Conservation (phyloP, 2,113 vertebrate species). For the Pangasianodon hypophthalmus region DNA sequence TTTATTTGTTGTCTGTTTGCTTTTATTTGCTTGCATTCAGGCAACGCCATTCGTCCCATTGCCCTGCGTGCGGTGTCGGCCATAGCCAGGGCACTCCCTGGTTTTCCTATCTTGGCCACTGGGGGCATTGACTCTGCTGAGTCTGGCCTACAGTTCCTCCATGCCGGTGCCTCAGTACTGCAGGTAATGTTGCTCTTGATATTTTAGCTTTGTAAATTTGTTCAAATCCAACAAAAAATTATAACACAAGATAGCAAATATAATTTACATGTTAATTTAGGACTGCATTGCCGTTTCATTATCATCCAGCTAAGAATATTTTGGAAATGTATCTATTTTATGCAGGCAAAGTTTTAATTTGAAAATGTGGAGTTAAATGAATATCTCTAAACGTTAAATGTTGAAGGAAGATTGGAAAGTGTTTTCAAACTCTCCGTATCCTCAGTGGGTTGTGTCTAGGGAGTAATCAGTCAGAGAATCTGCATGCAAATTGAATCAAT, state of each 20-base stretch:
- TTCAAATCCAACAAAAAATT: background rate
- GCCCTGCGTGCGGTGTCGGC: constrained; percentile 85
- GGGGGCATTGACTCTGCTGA: constrained; percentile 97
- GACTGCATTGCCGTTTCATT: constrained; percentile 11
- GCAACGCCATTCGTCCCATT: constrained; percentile 89
- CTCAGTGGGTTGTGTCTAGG: constrained; percentile 54
- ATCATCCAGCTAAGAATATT: constrained; percentile 23
- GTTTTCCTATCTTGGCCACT: constrained; percentile 88
- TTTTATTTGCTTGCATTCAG: constrained; percentile 64
- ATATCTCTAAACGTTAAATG: constrained; percentile 45
- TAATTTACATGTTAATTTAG: constrained; percentile 12
- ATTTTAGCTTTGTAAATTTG: background rate
- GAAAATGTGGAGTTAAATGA: constrained; percentile 47
- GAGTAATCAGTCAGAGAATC: constrained; percentile 62
- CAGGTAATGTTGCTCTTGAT: constrained; percentile 76
- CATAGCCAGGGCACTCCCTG: constrained; percentile 82
- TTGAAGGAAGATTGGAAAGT: constrained; percentile 57
- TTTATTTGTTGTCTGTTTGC: background rate
- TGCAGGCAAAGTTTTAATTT: constrained; percentile 56
- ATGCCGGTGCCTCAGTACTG: constrained; percentile 87
- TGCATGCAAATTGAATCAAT: constrained; percentile 66
- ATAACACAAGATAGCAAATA: background rate
- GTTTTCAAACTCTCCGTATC: constrained; percentile 56
- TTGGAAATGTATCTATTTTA: constrained; percentile 28
- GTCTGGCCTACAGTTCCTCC: constrained; percentile 88